Conservation (phyloP, 2,888 invertebrate species). For the Desoria tigrina region DNA sequence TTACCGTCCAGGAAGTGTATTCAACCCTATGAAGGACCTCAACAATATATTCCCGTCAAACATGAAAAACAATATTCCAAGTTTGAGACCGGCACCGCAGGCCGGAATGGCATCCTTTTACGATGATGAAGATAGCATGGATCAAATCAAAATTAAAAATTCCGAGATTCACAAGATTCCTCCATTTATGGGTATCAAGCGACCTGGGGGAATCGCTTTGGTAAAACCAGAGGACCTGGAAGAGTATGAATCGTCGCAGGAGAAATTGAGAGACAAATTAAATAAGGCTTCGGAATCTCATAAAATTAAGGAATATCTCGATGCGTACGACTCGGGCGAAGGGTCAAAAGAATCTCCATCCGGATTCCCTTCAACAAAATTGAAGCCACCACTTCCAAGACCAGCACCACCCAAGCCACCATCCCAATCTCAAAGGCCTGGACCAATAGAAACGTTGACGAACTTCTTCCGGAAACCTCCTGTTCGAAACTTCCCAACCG, state of each 20-base stretch:
- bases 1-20: conserved; percentile 40
- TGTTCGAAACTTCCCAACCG: background rate
- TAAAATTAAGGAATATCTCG: background rate
- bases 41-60: conserved; percentile 9
- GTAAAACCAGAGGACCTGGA: conserved; percentile 12
- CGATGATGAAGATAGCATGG: conserved; percentile 48
- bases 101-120: conserved; percentile 45
- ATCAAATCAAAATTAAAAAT: conserved; percentile 49
- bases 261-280: conserved; percentile 3
- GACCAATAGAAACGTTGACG: conserved; percentile 43
- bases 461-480: conserved; percentile 47
- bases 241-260: conserved; percentile 18
- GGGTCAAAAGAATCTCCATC: background rate
- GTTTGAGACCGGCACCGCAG: conserved; percentile 39
- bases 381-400: conserved; percentile 29
- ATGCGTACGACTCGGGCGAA: background rate
- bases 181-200: conserved; percentile 16
- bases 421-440: conserved; percentile 35
- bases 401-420: conserved; percentile 17
- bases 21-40: conserved; percentile 22
- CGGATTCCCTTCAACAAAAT: conserved; percentile 4
- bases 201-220: conserved; percentile 16
- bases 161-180: conserved; percentile 48
- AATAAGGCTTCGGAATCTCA: background rate
- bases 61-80: background rate